Percentiles rank a stretch among this genome's conserved stretches.
These are phyloP conservation scores for Lacerta viridis DNA, from an alignment of 2,797 vertebrate genomes.

Conservation along the genomic window DNA sequence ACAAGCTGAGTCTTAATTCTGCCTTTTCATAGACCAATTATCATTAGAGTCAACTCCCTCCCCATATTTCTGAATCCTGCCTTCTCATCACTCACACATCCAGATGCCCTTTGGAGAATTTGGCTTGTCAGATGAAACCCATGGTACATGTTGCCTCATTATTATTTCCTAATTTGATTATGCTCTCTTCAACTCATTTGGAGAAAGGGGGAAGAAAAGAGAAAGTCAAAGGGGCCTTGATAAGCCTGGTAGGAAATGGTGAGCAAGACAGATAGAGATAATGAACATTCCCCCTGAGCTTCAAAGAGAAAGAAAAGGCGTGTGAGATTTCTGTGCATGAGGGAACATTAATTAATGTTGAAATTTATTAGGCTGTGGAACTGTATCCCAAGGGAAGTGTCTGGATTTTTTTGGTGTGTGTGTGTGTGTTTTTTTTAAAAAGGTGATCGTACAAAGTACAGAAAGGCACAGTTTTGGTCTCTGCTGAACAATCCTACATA, in stretches of 20 bases:
- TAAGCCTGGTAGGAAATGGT: constrained; percentile 46
- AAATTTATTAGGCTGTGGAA: constrained; percentile 30
- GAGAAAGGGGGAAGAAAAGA: constrained; percentile 48
- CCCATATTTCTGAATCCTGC: constrained; percentile 50
- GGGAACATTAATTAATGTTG: constrained; percentile 35
- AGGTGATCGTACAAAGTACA: neutral
- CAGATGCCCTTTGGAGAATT: constrained; percentile 61
- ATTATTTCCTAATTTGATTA: constrained; percentile 61
- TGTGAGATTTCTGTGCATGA: constrained; percentile 38
- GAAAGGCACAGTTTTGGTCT: constrained; percentile 4
- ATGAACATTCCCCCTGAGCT: constrained; percentile 36
- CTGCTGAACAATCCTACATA: neutral
- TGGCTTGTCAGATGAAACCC: constrained; percentile 42
- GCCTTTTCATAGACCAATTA: constrained; percentile 54
- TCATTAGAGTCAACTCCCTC: constrained; percentile 57
- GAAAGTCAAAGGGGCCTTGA: constrained; percentile 36
- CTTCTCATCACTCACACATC: constrained; percentile 50
- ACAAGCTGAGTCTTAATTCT: constrained; percentile 49
- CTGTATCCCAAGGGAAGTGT: neutral
- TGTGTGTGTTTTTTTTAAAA: neutral
- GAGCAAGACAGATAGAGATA: constrained; percentile 42
- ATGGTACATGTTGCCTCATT: constrained; percentile 29
- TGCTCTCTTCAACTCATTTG: constrained; percentile 54
- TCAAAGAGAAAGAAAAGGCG: constrained; percentile 11
- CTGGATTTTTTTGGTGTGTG: constrained; percentile 2